phyloP scores from a whole-genome alignment of 2,888 invertebrate species.

The Brenthis hecate region DNA sequence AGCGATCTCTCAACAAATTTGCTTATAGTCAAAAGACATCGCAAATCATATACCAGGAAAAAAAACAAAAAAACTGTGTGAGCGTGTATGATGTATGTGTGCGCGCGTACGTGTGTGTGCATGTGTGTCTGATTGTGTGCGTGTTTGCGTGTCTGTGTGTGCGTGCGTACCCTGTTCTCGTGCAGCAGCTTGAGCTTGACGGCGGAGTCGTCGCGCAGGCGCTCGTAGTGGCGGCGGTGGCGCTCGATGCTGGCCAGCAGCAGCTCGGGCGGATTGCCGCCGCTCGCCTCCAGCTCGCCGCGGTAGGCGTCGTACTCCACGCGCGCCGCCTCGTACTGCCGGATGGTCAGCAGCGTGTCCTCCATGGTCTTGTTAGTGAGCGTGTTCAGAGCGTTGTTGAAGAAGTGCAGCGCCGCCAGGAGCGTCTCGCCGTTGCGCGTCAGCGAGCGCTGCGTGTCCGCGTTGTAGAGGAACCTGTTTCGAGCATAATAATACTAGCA shows the following conservation, averaged over 20 bases:
- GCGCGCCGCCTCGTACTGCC: constrained; percentile 85
- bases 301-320: constrained; percentile 99
- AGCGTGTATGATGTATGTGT: not conserved
- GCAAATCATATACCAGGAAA: too few species aligned
- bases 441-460: constrained; percentile 96
- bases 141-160: too few species aligned
- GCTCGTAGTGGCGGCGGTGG: constrained; percentile 95
- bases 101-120: not conserved
- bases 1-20: too few species aligned
- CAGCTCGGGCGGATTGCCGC: constrained; percentile 85
- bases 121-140: not conserved
- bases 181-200: constrained; percentile 98
- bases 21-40: too few species aligned
- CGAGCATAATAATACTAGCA: too few species aligned
- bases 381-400: constrained; percentile 97
- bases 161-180: constrained; percentile 91
- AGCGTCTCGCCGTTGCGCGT: constrained; percentile 95
- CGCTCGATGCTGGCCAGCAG: constrained; percentile 89
- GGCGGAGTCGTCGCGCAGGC: constrained; percentile 94
- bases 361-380: constrained; percentile 99
- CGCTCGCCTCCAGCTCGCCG: constrained; percentile 93
- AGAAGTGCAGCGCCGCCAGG: constrained; percentile 96
- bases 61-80: not conserved
- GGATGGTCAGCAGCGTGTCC: constrained; percentile 89
- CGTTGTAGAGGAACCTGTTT: constrained; percentile 92